Evolutionary conservation across 2,888 invertebrate species (phyloP).

Genomic region (Aleiodes leptofemur): DNA sequence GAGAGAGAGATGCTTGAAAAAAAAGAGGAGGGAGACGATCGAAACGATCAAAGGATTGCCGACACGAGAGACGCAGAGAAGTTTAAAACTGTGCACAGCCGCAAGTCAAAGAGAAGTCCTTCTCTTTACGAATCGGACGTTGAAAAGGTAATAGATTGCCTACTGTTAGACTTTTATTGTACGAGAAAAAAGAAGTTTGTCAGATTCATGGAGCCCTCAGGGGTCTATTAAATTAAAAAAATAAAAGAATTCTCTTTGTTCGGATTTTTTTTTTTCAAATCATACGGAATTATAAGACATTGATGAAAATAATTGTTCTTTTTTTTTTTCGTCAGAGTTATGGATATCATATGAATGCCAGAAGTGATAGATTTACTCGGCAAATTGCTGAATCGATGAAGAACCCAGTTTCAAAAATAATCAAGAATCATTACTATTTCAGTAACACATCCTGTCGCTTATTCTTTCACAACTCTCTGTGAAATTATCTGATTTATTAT

Average conservation of each 20-base stretch:
- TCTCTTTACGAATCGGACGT: constrained; percentile 52
- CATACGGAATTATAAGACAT: neutral
- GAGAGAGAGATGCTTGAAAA: neutral
- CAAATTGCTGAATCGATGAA: neutral
- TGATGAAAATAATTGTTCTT: neutral
- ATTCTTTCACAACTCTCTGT: neutral
- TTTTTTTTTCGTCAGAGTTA: no score
- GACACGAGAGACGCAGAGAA: constrained; percentile 9
- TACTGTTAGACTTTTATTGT: constrained; percentile 66
- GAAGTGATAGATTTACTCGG: no score
- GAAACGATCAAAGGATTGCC: constrained; percentile 27
- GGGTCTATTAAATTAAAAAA: constrained; percentile 11
- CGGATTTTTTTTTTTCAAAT: constrained; percentile 6
- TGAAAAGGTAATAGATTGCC: constrained; percentile 65
- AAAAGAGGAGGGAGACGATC: constrained; percentile 13
- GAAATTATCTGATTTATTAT: constrained; percentile 7
- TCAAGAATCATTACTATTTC: neutral
- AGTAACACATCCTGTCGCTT: constrained; percentile 4
- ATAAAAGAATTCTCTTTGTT: constrained; percentile 5
- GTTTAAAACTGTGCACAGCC: constrained; percentile 22
- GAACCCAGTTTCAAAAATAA: neutral
- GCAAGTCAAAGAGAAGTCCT: constrained; percentile 28
- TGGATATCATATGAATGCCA: no score
- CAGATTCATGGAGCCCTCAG: constrained; percentile 9
- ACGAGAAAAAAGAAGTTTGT: constrained; percentile 49